Conservation (phyloP, 2,797 vertebrate species). For the Leptodactylus fallax region DNA sequence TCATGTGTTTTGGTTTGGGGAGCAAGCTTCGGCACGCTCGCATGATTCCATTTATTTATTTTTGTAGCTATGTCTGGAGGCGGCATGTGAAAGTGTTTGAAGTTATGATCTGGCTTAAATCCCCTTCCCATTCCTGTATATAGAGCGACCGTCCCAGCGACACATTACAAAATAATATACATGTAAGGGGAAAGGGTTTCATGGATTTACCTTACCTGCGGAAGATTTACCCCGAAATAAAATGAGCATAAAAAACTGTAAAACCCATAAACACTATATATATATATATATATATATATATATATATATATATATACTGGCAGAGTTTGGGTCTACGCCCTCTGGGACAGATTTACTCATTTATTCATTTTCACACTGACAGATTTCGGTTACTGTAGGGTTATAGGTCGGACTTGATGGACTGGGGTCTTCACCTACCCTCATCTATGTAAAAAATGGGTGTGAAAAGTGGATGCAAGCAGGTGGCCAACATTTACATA, state of each 20-base stretch:
- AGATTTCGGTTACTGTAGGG: too few relatives aligned
- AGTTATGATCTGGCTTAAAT: constrained; percentile 53
- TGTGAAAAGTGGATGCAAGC: too few relatives aligned
- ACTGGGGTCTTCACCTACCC: too few relatives aligned
- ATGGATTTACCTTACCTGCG: background rate
- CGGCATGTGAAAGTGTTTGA: constrained; percentile 42
- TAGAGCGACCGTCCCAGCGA: background rate
- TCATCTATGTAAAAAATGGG: too few relatives aligned
- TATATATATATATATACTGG: too few relatives aligned
- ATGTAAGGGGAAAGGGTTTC: background rate
- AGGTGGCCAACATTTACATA: too few relatives aligned
- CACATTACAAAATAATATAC: constrained; percentile 1
- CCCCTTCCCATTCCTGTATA: constrained; percentile 40
- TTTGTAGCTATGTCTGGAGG: constrained; percentile 42
- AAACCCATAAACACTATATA: too few relatives aligned
- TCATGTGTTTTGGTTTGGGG: constrained; percentile 51
- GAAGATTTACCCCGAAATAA: background rate
- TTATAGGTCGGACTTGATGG: too few relatives aligned
- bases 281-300: too few relatives aligned
- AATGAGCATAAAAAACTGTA: background rate
- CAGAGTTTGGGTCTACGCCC: too few relatives aligned
- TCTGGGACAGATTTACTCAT: too few relatives aligned
- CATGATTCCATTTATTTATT: constrained; percentile 38
- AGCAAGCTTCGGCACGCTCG: constrained; percentile 40
- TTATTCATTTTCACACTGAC: too few relatives aligned